Percentiles rank a stretch among this genome's conserved stretches.
phyloP scores from a whole-genome alignment of 2,888 invertebrate species.

The Bedellia somnulentella region DNA sequence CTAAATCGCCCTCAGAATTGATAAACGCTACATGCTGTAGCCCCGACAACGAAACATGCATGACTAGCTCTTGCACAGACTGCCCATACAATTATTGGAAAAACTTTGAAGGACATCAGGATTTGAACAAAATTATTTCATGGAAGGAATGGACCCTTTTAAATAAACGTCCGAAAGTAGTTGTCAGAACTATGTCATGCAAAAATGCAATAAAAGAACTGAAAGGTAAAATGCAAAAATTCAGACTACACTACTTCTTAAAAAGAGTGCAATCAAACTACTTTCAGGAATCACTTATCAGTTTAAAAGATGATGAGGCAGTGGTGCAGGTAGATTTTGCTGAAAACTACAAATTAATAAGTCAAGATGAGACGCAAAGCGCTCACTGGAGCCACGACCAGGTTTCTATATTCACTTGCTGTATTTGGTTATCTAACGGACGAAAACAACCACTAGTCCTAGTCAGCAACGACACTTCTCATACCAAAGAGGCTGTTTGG shows the following conservation, averaged over 20 bases:
- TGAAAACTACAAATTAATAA: constrained; percentile 2
- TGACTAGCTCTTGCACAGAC: constrained; percentile 5
- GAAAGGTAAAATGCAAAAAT: constrained; percentile 5
- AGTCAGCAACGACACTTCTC: constrained; percentile 4
- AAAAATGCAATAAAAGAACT: constrained; percentile 5
- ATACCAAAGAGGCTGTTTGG: constrained; percentile 7
- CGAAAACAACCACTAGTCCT: background rate
- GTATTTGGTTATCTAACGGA: constrained; percentile 1
- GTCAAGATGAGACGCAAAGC: constrained; percentile 5
- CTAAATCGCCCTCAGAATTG: constrained; percentile 5
- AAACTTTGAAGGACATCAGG: constrained; percentile 3
- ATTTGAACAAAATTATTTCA: constrained; percentile 2
- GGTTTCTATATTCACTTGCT: constrained; percentile 4
- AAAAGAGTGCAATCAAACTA: constrained; percentile 4
- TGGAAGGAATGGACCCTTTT: constrained; percentile 5
- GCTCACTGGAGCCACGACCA: constrained; percentile 5
- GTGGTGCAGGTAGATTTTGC: constrained; percentile 1
- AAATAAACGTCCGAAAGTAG: constrained; percentile 3
- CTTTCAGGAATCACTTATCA: constrained; percentile 4
- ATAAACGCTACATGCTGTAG: constrained; percentile 5
- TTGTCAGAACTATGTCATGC: constrained; percentile 5
- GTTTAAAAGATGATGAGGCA: constrained; percentile 5
- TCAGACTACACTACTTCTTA: constrained; percentile 2
- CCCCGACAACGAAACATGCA: constrained; percentile 6
- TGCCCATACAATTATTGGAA: constrained; percentile 5